Base-by-base conservation (phyloP, 1,140 invertebrate species). In the Caenorhabditis tropicalis region DNA sequence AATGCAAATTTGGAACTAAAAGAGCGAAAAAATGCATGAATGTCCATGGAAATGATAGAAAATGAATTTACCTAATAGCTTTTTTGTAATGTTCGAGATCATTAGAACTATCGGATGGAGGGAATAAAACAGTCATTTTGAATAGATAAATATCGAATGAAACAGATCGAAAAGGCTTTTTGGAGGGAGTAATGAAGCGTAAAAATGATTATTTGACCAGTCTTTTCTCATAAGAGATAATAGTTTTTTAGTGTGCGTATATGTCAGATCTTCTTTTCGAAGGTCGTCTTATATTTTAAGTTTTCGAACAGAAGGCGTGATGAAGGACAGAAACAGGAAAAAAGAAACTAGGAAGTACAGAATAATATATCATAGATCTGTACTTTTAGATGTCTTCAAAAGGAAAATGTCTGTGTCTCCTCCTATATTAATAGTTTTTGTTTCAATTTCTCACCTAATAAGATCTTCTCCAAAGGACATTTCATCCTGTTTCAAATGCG, bases 1-100 rank as follows among this genome's bases (percentile, higher is more conserved):
- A 88, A 48, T 1, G 88, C 90, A 31, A 58, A 84, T 21, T 84
- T 86, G 0, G 85, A 70, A 36, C 85, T 86, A 60, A 60, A 86
- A 83, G 16, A 82, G 4, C 16, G 4, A 48, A n/a, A n/a, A n/a
- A n/a, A n/a, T n/a, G n/a, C n/a, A n/a, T n/a, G n/a, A n/a, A n/a
- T n/a, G n/a, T n/a, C n/a, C n/a, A n/a, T n/a, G n/a, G n/a, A n/a
- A n/a, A n/a, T n/a, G n/a, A n/a, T n/a, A n/a, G n/a, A n/a, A n/a
- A 70, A 46, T 31, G 3, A n/a, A 82, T 33, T 82, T 43, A 82
- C 82, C 56, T 65, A 65, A 82, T 82, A 39, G 56, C 82, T 43
- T 65, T 65, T 65, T 82, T 82, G 10, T 74, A 43, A 15, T 46
- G 36, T 43, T 74, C 65, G 65, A 74, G 36, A 74, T 43, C 65